Conservation (phyloP, 2,888 invertebrate species). For the Resseliella maxima region DNA sequence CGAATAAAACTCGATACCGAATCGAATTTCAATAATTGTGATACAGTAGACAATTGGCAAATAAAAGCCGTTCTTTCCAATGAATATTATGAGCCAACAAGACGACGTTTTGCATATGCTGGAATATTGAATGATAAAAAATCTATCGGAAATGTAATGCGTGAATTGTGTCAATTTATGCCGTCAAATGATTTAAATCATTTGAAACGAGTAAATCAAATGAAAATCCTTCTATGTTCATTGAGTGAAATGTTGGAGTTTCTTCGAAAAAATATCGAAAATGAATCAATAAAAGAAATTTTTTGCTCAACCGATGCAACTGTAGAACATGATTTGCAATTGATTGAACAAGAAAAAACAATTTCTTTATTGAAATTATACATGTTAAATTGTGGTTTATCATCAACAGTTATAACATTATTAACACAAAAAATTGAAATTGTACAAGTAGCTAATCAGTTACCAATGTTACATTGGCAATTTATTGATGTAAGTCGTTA, state of each 20-base stretch:
- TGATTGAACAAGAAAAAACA: background rate
- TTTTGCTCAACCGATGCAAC: background rate
- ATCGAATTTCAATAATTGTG: background rate
- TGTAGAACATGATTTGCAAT: background rate
- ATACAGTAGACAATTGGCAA: background rate
- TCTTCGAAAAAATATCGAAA: slow-evolving; percentile 63
- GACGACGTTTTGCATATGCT: slow-evolving; percentile 71
- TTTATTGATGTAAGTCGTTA: slow-evolving; percentile 71
- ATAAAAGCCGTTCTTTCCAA: slow-evolving; percentile 71
- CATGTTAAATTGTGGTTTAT: slow-evolving; percentile 67
- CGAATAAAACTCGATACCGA: background rate
- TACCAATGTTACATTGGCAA: slow-evolving; percentile 76
- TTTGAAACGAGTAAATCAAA: slow-evolving; percentile 77
- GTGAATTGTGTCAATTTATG: slow-evolving; percentile 70
- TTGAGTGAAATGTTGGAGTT: slow-evolving; percentile 63
- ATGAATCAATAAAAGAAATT: background rate
- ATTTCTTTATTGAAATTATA: slow-evolving; percentile 65
- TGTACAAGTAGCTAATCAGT: background rate
- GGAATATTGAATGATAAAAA: slow-evolving; percentile 73
- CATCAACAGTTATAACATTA: background rate
- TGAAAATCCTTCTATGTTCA: slow-evolving; percentile 71
- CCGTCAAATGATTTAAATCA: slow-evolving; percentile 75
- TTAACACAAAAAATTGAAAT: slow-evolving; percentile 7
- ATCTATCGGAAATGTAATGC: slow-evolving; percentile 73
- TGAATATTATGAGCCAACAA: slow-evolving; percentile 69